Percentiles rank a stretch among this genome's conserved stretches.
Conservation (phyloP, 2,797 vertebrate genomes). For the Sebastes reedi region DNA sequence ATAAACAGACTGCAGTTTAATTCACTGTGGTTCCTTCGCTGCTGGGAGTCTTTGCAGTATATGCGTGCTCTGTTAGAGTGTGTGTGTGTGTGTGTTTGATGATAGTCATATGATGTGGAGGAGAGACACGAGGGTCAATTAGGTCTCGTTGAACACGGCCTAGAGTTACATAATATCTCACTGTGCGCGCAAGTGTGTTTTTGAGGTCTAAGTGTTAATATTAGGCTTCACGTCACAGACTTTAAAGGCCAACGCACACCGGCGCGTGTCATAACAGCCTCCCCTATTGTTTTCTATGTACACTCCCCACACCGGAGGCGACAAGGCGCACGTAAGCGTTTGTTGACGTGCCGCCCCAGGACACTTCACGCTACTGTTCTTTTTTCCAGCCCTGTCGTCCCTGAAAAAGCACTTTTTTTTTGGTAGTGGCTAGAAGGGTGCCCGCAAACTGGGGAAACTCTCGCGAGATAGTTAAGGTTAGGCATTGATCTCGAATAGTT, state of each 20-base stretch:
- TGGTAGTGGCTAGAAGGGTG: too few species aligned
- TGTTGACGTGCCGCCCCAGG: too few species aligned
- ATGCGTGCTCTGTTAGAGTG: constrained; percentile 12
- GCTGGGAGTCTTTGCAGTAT: background rate
- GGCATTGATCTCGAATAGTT: too few species aligned
- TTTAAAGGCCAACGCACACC: background rate
- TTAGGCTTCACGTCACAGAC: background rate
- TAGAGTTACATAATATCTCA: constrained; percentile 42
- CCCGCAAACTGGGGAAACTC: too few species aligned
- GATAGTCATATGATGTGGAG: constrained; percentile 55
- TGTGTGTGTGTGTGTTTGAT: constrained; percentile 24
- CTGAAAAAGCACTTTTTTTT: too few species aligned
- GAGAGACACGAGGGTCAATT: constrained; percentile 23
- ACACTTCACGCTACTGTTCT: too few species aligned
- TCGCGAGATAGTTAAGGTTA: too few species aligned
- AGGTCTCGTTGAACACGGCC: constrained; percentile 27
- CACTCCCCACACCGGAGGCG: too few species aligned
- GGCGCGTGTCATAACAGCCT: too few species aligned
- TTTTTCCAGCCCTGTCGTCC: too few species aligned
- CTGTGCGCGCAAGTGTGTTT: background rate
- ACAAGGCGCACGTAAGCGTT: too few species aligned
- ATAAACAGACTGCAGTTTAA: constrained; percentile 18
- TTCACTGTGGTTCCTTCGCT: background rate
- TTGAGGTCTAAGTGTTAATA: background rate
- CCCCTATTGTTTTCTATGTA: too few species aligned